Percentiles rank a stretch among this genome's conserved stretches.
Conservation (phyloP, 2,113 vertebrate genomes). For the Rhipidura dahli region DNA sequence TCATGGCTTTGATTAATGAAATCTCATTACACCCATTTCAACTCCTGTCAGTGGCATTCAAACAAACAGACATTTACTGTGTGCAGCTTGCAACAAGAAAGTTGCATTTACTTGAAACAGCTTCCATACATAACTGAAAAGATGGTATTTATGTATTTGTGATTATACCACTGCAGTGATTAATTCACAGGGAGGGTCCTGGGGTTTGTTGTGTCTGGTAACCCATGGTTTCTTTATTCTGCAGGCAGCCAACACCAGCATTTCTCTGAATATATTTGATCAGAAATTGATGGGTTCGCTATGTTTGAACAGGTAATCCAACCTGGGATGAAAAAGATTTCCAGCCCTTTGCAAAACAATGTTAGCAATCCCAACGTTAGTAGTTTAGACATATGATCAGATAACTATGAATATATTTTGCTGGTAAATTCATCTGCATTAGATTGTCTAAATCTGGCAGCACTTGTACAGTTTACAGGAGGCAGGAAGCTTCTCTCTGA, state of each 20-base stretch:
- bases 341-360: neutral
- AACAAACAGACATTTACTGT: neutral
- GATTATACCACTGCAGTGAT: too few species aligned
- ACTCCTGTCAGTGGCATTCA: neutral
- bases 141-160: neutral
- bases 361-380: neutral
- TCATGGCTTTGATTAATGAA: neutral
- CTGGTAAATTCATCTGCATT: neutral
- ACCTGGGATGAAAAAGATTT: neutral
- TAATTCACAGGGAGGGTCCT: neutral
- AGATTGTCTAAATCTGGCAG: neutral
- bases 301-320: conserved; percentile 75
- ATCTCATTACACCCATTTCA: neutral
- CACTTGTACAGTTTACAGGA: neutral
- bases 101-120: neutral
- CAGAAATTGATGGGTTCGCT: conserved; percentile 68
- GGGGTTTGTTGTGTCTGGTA: neutral
- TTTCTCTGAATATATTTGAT: conserved; percentile 69
- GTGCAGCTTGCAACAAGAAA: neutral
- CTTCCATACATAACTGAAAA: neutral
- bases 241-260: conserved; percentile 67
- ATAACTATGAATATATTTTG: neutral
- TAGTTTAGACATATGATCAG: neutral
- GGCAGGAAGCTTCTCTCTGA: neutral
- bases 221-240: neutral